A percentile compares a stretch with the other conserved stretches of the same genome.
Conservation (phyloP, 2,797 vertebrate genomes). For the Agapornis canus region DNA sequence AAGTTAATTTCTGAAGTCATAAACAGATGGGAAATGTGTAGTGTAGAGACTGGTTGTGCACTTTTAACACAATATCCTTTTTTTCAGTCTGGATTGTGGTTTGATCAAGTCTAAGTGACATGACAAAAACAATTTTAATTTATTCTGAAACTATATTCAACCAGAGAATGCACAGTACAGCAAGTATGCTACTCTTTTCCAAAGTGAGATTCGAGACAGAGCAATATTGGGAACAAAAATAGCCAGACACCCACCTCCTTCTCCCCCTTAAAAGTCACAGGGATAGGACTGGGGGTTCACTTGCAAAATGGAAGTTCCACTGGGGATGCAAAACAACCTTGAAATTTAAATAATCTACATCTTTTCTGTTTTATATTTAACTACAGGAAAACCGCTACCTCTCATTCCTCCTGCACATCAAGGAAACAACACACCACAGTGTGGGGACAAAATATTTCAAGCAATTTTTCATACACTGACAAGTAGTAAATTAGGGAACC, state of each 20-base stretch:
- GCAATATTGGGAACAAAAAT: not conserved
- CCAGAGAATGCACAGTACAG: not conserved
- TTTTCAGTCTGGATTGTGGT: not conserved
- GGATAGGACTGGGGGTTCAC: not conserved
- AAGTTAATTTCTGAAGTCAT: slow-evolving; percentile 30
- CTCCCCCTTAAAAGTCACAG: not conserved
- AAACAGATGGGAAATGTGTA: slow-evolving; percentile 38
- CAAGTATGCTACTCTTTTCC: not conserved
- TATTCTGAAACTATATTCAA: slow-evolving; percentile 43
- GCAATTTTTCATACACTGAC: slow-evolving; percentile 71
- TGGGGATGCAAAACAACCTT: slow-evolving; percentile 61
- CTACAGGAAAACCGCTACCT: not conserved
- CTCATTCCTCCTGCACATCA: slow-evolving; percentile 64
- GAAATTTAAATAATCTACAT: slow-evolving; percentile 72
- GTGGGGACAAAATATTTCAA: slow-evolving; percentile 72
- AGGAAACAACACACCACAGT: slow-evolving; percentile 48
- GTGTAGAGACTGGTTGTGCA: not conserved
- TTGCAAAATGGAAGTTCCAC: slow-evolving; percentile 30
- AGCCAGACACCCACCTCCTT: not conserved
- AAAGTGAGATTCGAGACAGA: not conserved
- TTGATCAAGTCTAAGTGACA: slow-evolving; percentile 46
- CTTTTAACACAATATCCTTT: not conserved
- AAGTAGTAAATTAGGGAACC: slow-evolving; percentile 81
- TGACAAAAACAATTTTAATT: slow-evolving; percentile 56
- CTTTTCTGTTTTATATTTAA: slow-evolving; percentile 57